These are phyloP conservation scores for Ametastegia equiseti DNA, from an alignment of 2,888 invertebrate genomes.

Conservation along the genomic window DNA sequence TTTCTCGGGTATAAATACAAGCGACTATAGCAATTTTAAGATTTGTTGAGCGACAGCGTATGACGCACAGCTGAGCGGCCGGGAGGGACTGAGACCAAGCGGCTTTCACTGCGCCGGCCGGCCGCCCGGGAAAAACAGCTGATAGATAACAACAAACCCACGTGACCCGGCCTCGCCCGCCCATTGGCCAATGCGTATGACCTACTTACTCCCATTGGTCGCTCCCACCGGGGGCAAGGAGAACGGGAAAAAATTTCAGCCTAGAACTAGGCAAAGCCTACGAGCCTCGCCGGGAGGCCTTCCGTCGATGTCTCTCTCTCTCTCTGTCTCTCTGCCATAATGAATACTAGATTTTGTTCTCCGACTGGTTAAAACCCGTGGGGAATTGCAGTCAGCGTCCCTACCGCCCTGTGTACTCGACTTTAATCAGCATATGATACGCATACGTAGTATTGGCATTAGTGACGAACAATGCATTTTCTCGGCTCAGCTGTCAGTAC, in stretches of 20 bases:
- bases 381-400: not conserved
- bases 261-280: constrained; percentile 45
- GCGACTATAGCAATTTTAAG: constrained; percentile 26
- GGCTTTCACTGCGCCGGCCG: constrained; percentile 74
- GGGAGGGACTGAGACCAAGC: constrained; percentile 69
- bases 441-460: not conserved
- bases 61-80: constrained; percentile 74
- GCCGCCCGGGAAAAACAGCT: constrained; percentile 78
- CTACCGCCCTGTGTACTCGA: not conserved
- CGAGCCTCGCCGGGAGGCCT: constrained; percentile 39
- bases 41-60: constrained; percentile 61
- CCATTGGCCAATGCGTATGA: constrained; percentile 77
- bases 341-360: not conserved
- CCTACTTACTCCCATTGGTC: constrained; percentile 80
- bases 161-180: constrained; percentile 76
- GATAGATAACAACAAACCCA: constrained; percentile 85
- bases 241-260: constrained; percentile 61
- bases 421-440: not conserved
- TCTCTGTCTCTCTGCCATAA: constrained; percentile 1
- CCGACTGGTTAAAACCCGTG: not conserved
- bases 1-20: constrained; percentile 71
- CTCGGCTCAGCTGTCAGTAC: constrained; percentile 60
- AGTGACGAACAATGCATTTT: not conserved
- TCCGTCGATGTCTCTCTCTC: constrained; percentile 20
- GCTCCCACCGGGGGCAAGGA: constrained; percentile 56